phyloP scores from a whole-genome alignment of 2,797 vertebrate genomes.

The Benthosema pterotum region DNA sequence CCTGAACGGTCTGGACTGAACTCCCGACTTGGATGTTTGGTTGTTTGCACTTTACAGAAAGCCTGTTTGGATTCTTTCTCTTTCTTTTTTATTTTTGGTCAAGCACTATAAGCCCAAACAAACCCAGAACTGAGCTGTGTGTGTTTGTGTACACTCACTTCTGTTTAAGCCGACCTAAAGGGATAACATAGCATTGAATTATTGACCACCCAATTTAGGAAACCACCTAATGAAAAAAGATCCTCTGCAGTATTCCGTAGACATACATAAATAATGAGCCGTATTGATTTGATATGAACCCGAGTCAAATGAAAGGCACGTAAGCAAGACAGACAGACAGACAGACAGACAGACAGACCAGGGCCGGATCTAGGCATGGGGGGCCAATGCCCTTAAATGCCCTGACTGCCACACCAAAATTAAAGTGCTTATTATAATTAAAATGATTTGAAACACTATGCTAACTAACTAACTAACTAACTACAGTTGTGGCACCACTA shows the following conservation, averaged over 20 bases:
- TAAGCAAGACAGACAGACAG: conserved; percentile 17
- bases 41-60: conserved; percentile 14
- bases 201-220: conserved; percentile 51
- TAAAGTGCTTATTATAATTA: too few relatives aligned
- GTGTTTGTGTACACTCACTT: conserved; percentile 17
- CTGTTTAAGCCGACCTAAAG: conserved; percentile 38
- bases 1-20: conserved; percentile 4
- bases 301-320: conserved; percentile 30
- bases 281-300: conserved; percentile 45
- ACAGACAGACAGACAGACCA: conserved; percentile 7
- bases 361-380: too few relatives aligned
- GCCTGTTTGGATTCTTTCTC: conserved; percentile 11
- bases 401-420: too few relatives aligned
- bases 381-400: too few relatives aligned
- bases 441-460: too few relatives aligned
- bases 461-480: too few relatives aligned
- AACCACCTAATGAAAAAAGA: conserved; percentile 57
- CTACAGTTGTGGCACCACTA: too few relatives aligned
- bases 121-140: conserved; percentile 11
- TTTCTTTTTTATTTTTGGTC: too few relatives aligned
- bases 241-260: conserved; percentile 41
- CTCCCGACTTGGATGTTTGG: conserved; percentile 10
- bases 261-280: conserved; percentile 59
- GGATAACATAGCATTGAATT: conserved; percentile 53
- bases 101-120: conserved; percentile 14